A percentile compares a stretch with the other conserved stretches of the same genome.
phyloP scores from a whole-genome alignment of 2,113 vertebrate genomes.

The Geococcyx californianus region DNA sequence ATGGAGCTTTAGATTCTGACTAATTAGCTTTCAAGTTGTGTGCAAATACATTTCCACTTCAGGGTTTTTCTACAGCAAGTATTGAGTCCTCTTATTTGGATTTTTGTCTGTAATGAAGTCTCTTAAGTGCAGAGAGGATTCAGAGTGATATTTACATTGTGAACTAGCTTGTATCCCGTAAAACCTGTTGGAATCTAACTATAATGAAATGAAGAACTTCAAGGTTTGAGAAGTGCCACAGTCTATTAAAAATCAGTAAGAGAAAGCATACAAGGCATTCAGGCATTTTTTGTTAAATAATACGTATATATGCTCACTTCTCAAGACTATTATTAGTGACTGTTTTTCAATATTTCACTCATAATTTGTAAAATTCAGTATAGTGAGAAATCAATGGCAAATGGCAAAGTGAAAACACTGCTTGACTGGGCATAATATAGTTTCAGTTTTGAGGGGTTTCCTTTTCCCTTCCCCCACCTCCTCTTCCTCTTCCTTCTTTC shows the following conservation, averaged over 20 bases:
- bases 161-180: neutral
- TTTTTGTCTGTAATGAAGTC: neutral
- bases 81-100: neutral
- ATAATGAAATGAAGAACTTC: neutral
- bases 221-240: neutral
- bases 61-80: neutral
- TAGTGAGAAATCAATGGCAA: neutral
- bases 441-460: neutral
- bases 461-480: too few species aligned
- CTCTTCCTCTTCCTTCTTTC: too few species aligned
- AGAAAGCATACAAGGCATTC: neutral
- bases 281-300: too few species aligned
- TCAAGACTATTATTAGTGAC: neutral
- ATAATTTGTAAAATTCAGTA: neutral
- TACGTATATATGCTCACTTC: neutral
- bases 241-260: neutral
- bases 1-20: neutral
- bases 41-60: neutral
- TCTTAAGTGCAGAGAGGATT: neutral
- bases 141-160: neutral
- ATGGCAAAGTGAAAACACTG: neutral
- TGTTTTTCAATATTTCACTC: neutral
- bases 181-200: neutral
- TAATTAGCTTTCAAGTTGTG: neutral
- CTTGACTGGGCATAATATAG: neutral